Conservation (phyloP, 2,113 vertebrate genomes). For the Ardeotis arabs region DNA sequence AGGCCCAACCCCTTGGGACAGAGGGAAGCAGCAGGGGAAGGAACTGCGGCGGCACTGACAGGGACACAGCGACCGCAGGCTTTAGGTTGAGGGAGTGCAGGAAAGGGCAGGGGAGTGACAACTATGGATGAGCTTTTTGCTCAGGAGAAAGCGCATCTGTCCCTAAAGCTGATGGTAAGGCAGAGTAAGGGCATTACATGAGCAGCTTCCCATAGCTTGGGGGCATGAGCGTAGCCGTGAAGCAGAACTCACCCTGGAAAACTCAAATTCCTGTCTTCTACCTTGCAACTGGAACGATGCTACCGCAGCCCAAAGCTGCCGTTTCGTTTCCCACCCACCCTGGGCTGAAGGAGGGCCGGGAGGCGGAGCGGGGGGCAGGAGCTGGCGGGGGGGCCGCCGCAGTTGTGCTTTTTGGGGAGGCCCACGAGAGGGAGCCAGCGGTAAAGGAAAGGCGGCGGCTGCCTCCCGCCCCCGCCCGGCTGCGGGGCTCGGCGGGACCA, state of each 20-base stretch:
- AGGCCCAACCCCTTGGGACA: not conserved
- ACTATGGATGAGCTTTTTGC: not conserved
- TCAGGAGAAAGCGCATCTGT: not conserved
- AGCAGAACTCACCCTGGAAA: not conserved
- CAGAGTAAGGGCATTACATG: not conserved
- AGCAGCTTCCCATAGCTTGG: not conserved
- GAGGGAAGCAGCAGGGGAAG: not conserved
- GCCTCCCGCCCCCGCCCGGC: not conserved
- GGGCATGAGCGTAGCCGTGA: not conserved
- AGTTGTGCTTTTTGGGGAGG: not conserved
- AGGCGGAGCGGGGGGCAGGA: not conserved
- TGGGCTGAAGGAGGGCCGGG: accelerated
- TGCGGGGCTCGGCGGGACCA: not conserved
- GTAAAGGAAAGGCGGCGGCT: not conserved
- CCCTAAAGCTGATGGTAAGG: not conserved
- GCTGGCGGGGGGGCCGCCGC: not conserved
- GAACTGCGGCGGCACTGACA: not conserved
- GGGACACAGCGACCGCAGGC: not conserved
- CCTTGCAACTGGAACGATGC: not conserved
- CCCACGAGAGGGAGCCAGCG: constrained; percentile 68
- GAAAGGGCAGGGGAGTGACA: not conserved
- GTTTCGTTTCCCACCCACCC: accelerated
- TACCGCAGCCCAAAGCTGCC: accelerated
- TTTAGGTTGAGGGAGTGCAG: not conserved
- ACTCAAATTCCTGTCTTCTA: not conserved